phyloP scores from a whole-genome alignment of 2,888 invertebrate species.

The Mesorhabditis sp. region DNA sequence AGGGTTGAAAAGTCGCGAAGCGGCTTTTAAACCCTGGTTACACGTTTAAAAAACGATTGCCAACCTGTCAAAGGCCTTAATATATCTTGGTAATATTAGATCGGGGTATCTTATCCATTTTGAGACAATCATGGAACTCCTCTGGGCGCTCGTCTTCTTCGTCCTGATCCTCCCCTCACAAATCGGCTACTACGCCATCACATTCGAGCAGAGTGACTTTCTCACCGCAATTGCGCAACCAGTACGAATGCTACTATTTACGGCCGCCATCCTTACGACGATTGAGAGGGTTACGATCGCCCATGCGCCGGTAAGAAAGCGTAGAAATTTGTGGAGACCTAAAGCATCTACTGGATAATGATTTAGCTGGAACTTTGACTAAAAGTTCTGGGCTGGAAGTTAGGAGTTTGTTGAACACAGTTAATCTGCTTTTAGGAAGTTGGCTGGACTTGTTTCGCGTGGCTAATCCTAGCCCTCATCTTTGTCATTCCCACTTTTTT shows the following conservation, averaged over 20 bases:
- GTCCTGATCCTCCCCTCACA: background rate
- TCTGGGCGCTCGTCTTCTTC: conserved; percentile 2
- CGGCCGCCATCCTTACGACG: background rate
- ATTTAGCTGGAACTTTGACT: background rate
- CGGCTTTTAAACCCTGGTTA: no score
- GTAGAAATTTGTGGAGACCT: background rate
- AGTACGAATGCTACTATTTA: background rate
- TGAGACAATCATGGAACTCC: background rate
- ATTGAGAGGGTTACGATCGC: background rate
- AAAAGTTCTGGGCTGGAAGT: background rate
- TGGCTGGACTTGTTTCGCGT: background rate
- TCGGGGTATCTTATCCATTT: background rate
- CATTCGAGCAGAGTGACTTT: background rate
- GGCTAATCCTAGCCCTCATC: background rate
- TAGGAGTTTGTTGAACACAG: background rate
- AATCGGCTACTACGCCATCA: background rate
- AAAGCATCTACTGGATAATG: background rate
- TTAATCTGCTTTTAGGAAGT: background rate
- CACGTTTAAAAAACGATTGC: no score
- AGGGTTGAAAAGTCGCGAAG: no score
- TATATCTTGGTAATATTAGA: no score
- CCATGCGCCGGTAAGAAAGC: conserved; percentile 6
- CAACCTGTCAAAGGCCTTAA: no score
- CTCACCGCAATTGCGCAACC: background rate
- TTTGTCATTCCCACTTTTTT: background rate